Conservation (phyloP, 64 coral and sea anemone genomes). For the Pocillopora damicornis region DNA sequence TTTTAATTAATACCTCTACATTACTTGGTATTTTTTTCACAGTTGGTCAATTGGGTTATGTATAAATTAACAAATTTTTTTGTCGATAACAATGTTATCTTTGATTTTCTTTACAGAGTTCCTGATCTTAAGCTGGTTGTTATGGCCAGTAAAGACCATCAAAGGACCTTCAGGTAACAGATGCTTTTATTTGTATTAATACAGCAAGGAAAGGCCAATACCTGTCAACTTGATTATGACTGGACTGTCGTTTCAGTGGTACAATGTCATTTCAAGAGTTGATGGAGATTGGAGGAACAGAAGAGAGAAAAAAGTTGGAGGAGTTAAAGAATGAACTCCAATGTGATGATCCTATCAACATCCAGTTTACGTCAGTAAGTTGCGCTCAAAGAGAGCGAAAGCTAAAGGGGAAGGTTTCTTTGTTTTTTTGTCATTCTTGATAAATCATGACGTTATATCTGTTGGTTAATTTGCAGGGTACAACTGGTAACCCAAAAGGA, state of each 20-base stretch:
- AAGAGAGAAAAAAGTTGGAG: slow-evolving; percentile 50
- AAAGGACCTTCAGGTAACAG: slow-evolving; percentile 53
- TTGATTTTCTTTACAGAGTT: slow-evolving; percentile 39
- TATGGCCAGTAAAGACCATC: slow-evolving; percentile 46
- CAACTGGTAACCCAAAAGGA: slow-evolving; percentile 95
- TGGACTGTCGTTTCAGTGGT: slow-evolving; percentile 49
- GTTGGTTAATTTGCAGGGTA: slow-evolving; percentile 57
- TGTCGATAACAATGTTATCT: background rate
- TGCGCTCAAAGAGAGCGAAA: background rate
- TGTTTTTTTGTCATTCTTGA: background rate
- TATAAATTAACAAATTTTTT: background rate
- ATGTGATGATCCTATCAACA: slow-evolving; percentile 95
- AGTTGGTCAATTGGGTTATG: too few species aligned
- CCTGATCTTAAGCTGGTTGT: slow-evolving; percentile 76
- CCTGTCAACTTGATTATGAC: too few species aligned
- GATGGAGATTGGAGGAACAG: slow-evolving; percentile 46
- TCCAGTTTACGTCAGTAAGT: slow-evolving; percentile 95
- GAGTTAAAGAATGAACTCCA: slow-evolving; percentile 70
- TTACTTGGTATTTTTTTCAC: too few species aligned
- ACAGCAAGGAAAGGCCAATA: too few species aligned
- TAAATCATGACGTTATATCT: too few species aligned
- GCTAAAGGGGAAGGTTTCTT: background rate
- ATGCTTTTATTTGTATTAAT: too few species aligned
- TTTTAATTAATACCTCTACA: too few species aligned
- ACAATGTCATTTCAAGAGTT: slow-evolving; percentile 79